These are phyloP conservation scores for Brachionus koreanus DNA, from an alignment of 1,140 invertebrate genomes.

Conservation along the genomic window DNA sequence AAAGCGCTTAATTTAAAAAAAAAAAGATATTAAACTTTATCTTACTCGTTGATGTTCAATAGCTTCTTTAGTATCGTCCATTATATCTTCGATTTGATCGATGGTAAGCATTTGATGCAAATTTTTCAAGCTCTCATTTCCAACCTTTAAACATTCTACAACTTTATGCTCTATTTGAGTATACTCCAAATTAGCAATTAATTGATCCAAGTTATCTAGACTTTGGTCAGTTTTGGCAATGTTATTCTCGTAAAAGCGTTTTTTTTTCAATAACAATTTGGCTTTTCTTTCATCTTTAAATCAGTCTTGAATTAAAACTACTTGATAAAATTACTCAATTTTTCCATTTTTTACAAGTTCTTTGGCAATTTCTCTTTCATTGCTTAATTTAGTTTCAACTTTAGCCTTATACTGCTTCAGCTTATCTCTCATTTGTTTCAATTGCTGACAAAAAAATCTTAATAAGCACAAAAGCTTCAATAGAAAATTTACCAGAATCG, in stretches of 20 bases:
- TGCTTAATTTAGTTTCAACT: constrained; percentile 18
- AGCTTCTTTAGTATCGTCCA: constrained; percentile 38
- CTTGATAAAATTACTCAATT: constrained; percentile 36
- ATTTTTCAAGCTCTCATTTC: constrained; percentile 39
- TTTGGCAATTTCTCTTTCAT: constrained; percentile 43
- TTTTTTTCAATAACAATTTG: constrained; percentile 37
- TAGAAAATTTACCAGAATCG: neutral
- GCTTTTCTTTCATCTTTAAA: neutral
- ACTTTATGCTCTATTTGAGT: constrained; percentile 39
- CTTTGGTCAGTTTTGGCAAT: constrained; percentile 26
- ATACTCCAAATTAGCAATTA: constrained; percentile 32
- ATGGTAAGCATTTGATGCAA: constrained; percentile 34
- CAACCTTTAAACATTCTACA: constrained; percentile 25
- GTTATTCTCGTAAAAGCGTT: constrained; percentile 24
- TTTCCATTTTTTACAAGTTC: constrained; percentile 37
- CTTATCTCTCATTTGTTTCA: constrained; percentile 41
- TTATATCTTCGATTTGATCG: constrained; percentile 41
- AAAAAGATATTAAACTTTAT: neutral
- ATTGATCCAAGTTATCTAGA: constrained; percentile 35
- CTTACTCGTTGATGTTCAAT: constrained; percentile 37
- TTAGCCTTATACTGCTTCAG: neutral
- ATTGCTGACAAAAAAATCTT: constrained; percentile 22
- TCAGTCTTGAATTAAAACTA: neutral
- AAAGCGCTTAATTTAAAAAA: neutral
- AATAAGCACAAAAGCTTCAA: neutral